Base-by-base conservation (phyloP, 2,888 invertebrate genomes). In the Rhogogaster chlorosoma region DNA sequence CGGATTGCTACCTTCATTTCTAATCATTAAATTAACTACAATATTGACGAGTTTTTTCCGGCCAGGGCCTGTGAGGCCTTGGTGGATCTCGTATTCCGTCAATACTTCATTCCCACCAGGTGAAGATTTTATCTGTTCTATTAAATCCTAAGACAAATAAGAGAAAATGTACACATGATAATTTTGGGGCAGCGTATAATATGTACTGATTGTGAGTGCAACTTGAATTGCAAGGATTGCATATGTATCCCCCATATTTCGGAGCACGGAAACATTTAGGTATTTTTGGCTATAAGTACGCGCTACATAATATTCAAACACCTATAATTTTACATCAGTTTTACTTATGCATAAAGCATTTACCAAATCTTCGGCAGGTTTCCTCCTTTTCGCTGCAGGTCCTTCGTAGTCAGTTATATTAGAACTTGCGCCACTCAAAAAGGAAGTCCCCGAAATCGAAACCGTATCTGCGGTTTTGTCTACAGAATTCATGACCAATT, bases 401-500 rank as follows among this genome's bases (percentile, higher is more conserved):
- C 5, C 38, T 36, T 32, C 32, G 6, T 6, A 32, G n/a, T 71
- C 32, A 18, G 71, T 71, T 71, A 9, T n/a, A n/a, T n/a, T n/a
- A 71, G 32, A 36, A 32, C 70, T 70, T 32, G n/a, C 5, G 71
- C 71, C 15, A 36, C 71, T 71, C 71, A 71, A 18, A 71, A 38
- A 36, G 9, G 38, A 71, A 32, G 32, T 38, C n/a, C 36, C 38
- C 15, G 71, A 71, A 36, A 71, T 36, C n/a, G 71, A 38, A 36
- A 38, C 38, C 6, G 71, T 71, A 38, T 38, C 38, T 15, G 7
- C 32, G 36, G 71, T 71, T 32, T 18, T 71, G 29, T 71, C 71
- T 71, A 71, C n/a, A 71, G 38, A 71, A 71, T 71, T 71, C n/a
- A 71, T 71, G 1, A 71, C 64, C 64, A 64, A 26, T 10, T 64